Evolutionary conservation across 2,888 invertebrate species (phyloP).

Genomic region (Pemphredon lugubris): DNA sequence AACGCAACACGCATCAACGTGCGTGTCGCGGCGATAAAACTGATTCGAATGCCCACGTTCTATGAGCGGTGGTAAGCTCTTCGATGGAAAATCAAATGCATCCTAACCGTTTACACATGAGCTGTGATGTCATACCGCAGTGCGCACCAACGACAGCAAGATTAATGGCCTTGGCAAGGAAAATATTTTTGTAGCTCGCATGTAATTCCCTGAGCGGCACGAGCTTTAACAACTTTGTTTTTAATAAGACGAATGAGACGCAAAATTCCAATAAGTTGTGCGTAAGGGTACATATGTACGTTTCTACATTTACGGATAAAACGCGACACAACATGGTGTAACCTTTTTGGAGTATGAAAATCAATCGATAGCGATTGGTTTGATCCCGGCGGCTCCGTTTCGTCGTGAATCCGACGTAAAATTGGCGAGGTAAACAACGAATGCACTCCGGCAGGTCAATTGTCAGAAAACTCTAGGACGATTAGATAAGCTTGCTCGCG

Average conservation of each 20-base stretch:
- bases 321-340: too few species aligned
- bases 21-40: constrained; percentile 16
- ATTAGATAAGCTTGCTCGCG: constrained; percentile 7
- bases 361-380: constrained; percentile 43
- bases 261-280: not conserved
- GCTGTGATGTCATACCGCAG: constrained; percentile 55
- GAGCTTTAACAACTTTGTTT: constrained; percentile 3
- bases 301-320: too few species aligned
- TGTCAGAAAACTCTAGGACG: constrained; percentile 5
- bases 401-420: not conserved
- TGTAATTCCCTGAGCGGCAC: constrained; percentile 9
- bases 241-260: not conserved
- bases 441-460: not conserved
- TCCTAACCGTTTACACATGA: constrained; percentile 41
- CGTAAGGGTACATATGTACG: too few species aligned
- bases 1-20: not conserved
- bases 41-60: not conserved
- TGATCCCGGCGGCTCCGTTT: constrained; percentile 16
- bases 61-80: constrained; percentile 17
- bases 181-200: constrained; percentile 43
- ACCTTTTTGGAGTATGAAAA: constrained; percentile 26
- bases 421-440: not conserved
- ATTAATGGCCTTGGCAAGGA: constrained; percentile 51
- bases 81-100: constrained; percentile 41
- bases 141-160: constrained; percentile 51